Evolutionary conservation across 2,888 invertebrate species (phyloP), one percentile per base, ranked within the genome.

Genomic region (Campoplex nolae): DNA sequence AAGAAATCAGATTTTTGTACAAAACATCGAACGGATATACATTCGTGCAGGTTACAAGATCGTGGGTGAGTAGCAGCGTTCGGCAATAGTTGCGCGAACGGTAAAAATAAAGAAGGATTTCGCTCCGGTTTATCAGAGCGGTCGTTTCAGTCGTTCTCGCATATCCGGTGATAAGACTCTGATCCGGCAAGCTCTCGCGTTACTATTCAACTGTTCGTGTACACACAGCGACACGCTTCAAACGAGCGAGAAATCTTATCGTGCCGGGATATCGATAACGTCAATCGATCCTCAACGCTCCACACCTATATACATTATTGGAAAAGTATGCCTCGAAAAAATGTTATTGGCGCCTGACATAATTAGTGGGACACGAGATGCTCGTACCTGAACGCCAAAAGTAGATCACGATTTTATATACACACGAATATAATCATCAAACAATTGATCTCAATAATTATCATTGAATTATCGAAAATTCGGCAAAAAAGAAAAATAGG

Each of bases 111-210:
- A 51, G 32, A 67, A 71, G 65, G 73, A 77, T 56, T 67, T 71
- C 56, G 71, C 71, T 82, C 77, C 73, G 77, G 81, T 80, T 77
- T 73, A 81, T 85, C 71, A 73, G 71, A 78, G 65, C 73, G 62
- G 16, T 65, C 23, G 75, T 67, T 45, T 62, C 74, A 9, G 62
- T 70, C 68, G 67, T 65, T 81, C 77, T 81, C 82, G 79, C 86
- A 86, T 88, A 88, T 89, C 89, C 89, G 89, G 89, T 85, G 85
- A 83, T 89, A 88, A 89, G 87, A 87, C 87, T 67, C 77, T 38
- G 74, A 80, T 84, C 82, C 71, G 75, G 77, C 32, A 76, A 79
- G 85, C 83, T 85, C 85, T 84, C 75, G 77, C 71, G 67, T 81
- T 82, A 76, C 84, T 76, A 76, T 45, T 75, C 71, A 32, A 62